Percentiles rank a stretch among this genome's conserved stretches.
These are phyloP conservation scores for Eupristina koningsbergeri DNA, from an alignment of 1,140 invertebrate genomes.

Conservation along the genomic window DNA sequence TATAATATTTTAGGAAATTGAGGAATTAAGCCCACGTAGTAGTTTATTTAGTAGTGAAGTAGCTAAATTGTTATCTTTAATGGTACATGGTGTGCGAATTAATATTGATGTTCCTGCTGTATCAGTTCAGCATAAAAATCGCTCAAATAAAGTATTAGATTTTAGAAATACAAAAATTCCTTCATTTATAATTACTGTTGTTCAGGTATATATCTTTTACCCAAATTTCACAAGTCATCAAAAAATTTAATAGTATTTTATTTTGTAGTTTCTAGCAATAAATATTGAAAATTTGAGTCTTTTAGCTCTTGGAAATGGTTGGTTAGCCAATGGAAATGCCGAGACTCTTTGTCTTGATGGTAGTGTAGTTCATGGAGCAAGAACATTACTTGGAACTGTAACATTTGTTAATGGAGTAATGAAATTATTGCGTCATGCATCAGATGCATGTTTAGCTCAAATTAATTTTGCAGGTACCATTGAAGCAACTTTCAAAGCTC, in stretches of 20 bases:
- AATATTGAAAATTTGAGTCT: constrained; percentile 87
- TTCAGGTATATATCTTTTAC: constrained; percentile 77
- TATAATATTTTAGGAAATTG: constrained; percentile 80
- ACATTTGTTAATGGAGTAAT: constrained; percentile 76
- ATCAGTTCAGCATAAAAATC: constrained; percentile 59
- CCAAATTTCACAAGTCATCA: constrained; percentile 13
- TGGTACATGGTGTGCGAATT: constrained; percentile 87
- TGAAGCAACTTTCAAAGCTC: constrained; percentile 83
- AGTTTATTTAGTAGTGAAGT: constrained; percentile 92
- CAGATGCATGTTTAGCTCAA: constrained; percentile 78
- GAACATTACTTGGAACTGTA: constrained; percentile 82
- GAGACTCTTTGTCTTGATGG: constrained; percentile 86
- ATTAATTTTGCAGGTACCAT: constrained; percentile 81
- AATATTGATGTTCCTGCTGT: constrained; percentile 80
- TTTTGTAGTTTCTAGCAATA: constrained; percentile 85
- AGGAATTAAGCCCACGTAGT: constrained; percentile 88
- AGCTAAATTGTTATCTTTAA: constrained; percentile 88
- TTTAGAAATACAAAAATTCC: constrained; percentile 84
- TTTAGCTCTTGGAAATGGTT: constrained; percentile 81
- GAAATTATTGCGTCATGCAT: constrained; percentile 72
- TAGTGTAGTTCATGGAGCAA: constrained; percentile 80
- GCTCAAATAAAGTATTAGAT: constrained; percentile 73
- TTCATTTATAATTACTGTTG: constrained; percentile 84
- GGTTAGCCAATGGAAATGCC: constrained; percentile 83
- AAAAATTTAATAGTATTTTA: constrained; percentile 21